Percentiles rank a stretch among this genome's conserved stretches.
Evolutionary conservation across 2,888 invertebrate genomes (phyloP).

Genomic region (Chouioia cunea): DNA sequence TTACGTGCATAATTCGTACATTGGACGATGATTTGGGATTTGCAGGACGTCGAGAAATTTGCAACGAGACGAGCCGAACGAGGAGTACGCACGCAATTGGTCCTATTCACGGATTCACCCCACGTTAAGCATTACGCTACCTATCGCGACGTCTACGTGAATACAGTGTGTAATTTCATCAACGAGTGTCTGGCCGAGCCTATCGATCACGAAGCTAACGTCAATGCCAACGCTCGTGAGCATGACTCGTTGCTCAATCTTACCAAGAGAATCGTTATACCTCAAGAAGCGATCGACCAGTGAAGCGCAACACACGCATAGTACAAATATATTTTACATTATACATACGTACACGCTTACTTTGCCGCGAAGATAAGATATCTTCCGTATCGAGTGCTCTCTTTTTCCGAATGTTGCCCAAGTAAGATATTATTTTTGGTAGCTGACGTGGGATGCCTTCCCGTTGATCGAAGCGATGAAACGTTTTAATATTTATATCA

Average conservation of each 20-base stretch:
- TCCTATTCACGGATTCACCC: slow-evolving; percentile 79
- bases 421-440: too few relatives aligned
- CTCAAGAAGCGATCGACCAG: slow-evolving; percentile 52
- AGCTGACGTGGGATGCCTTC: too few relatives aligned
- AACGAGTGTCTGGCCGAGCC: slow-evolving; percentile 70
- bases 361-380: background rate
- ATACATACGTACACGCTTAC: too few relatives aligned
- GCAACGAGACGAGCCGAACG: slow-evolving; percentile 72
- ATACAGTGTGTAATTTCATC: slow-evolving; percentile 74
- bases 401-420: too few relatives aligned
- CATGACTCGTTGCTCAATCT: slow-evolving; percentile 49
- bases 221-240: slow-evolving; percentile 20
- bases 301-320: background rate
- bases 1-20: too few relatives aligned
- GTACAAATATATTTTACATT: slow-evolving; percentile 1
- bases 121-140: slow-evolving; percentile 80
- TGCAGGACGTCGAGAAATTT: slow-evolving; percentile 77
- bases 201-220: slow-evolving; percentile 6
- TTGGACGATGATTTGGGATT: too few relatives aligned
- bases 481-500: too few relatives aligned
- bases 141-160: slow-evolving; percentile 75
- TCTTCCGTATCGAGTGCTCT: too few relatives aligned
- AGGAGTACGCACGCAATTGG: slow-evolving; percentile 74
- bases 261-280: slow-evolving; percentile 58
- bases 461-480: too few relatives aligned